Base-by-base conservation (phyloP, 2,113 vertebrate genomes). In the Haemorhous mexicanus region DNA sequence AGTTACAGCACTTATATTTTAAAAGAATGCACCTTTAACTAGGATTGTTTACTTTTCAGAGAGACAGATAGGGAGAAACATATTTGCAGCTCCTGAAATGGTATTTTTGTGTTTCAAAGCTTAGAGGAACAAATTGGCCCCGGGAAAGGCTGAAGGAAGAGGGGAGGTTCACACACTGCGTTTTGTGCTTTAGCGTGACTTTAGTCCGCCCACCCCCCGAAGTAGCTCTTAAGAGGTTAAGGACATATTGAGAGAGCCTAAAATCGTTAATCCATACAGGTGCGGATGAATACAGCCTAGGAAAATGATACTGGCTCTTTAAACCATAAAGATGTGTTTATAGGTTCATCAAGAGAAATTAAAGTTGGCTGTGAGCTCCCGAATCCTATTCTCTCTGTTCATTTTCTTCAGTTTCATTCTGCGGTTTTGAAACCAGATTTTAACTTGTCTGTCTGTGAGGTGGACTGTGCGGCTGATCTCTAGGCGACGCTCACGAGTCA, bases 331-430 rank as follows among this genome's bases (percentile, higher is more conserved):
- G 80, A 85, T 77, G 75, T 89, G 93, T 92, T 94, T 94, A 95
- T 91, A 95, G 97, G 97, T 98, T 98, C 98, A 99, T 99, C 99
- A 99, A 91, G 99, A 99, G 98, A 99, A 99, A 98, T 98, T 99
- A 98, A 99, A 99, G 98, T 99, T 99, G 97, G 98, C 98, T 97
- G 99, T 99, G 95, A 99, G 98, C 98, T 99, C 99, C 90, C 99
- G 99, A 97, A 99, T 99, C 95, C 99, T 98, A 92, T 99, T 99
- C 95, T 99, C 99, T 94, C 99, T 98, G 98, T 99, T 99, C 99
- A 99, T 99, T 98, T 99, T 99, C 99, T 99, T 99, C 98, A 99
- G 98, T 98, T 99, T 99, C 99, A 99, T 99, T 96, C 99, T 99
- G 97, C 99, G 98, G 97, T 99, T 99, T 98, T 99, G 99, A 98